A percentile compares a stretch with the other conserved stretches of the same genome.
These are phyloP conservation scores for Chloebia gouldiae DNA, from an alignment of 2,113 vertebrate genomes.

Conservation along the genomic window DNA sequence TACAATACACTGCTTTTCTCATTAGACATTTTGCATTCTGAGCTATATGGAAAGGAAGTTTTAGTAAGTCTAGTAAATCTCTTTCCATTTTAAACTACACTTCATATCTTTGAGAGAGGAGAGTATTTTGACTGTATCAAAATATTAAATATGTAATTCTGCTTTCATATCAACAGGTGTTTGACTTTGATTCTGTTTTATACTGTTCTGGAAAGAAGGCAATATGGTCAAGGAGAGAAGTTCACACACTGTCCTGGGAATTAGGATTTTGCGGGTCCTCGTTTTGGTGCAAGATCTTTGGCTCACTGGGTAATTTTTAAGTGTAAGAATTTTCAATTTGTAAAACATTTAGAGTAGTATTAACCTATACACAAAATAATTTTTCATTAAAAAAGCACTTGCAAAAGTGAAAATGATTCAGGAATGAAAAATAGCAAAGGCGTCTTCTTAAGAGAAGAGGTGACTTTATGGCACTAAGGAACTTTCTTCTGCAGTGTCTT, in stretches of 20 bases:
- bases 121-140: neutral
- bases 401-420: neutral
- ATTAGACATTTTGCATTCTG: neutral
- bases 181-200: neutral
- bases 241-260: neutral
- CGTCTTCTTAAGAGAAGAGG: neutral
- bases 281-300: neutral
- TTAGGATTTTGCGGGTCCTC: neutral
- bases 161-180: neutral
- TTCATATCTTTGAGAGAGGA: neutral
- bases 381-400: neutral
- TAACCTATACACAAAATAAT: neutral
- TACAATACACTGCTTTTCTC: neutral
- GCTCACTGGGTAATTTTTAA: neutral
- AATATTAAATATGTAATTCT: neutral
- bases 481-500: neutral
- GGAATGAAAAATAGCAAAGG: neutral
- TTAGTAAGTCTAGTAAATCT: neutral
- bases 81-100: neutral
- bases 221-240: neutral
- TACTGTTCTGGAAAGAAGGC: neutral
- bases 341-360: neutral
- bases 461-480: neutral
- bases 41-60: neutral
- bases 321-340: neutral